A percentile compares a stretch with the other conserved stretches of the same genome.
Conservation (phyloP, 1,140 invertebrate genomes). For the Bombus impatiens region DNA sequence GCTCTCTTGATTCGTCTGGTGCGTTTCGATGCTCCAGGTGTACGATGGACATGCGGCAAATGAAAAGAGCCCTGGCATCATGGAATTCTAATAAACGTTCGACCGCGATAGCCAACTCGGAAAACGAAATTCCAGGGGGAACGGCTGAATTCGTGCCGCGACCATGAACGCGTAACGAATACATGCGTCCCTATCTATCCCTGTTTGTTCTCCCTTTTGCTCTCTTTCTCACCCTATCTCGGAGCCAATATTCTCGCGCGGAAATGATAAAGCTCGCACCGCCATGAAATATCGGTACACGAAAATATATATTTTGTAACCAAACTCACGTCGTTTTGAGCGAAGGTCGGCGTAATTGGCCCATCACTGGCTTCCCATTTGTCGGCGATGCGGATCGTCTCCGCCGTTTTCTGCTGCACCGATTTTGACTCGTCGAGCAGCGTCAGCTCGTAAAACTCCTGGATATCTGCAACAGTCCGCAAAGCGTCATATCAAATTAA, state of each 20-base stretch:
- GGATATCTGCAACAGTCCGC: conserved; percentile 92
- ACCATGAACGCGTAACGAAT: conserved; percentile 28
- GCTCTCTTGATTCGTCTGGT: background rate
- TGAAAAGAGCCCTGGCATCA: conserved; percentile 10
- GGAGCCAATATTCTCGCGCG: background rate
- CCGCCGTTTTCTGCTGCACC: conserved; percentile 96
- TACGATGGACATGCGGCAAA: background rate
- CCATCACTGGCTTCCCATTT: conserved; percentile 94
- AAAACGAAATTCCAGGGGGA: conserved; percentile 29
- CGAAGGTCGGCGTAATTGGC: conserved; percentile 84
- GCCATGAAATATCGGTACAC: conserved; percentile 20
- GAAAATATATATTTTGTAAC: conserved; percentile 15
- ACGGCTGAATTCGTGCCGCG: background rate
- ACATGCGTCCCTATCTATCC: background rate
- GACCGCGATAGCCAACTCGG: background rate
- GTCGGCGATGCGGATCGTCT: conserved; percentile 97
- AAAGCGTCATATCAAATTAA: conserved; percentile 56
- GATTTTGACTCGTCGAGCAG: conserved; percentile 97
- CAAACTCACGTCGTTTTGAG: conserved; percentile 85
- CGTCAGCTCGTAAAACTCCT: conserved; percentile 99
- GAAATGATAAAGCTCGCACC: background rate
- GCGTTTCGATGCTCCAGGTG: background rate
- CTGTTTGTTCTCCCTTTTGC: background rate
- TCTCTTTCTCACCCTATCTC: background rate
- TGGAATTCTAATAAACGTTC: conserved; percentile 49